phyloP scores from a whole-genome alignment of 2,113 vertebrate genomes.

The Peromyscus leucopus region DNA sequence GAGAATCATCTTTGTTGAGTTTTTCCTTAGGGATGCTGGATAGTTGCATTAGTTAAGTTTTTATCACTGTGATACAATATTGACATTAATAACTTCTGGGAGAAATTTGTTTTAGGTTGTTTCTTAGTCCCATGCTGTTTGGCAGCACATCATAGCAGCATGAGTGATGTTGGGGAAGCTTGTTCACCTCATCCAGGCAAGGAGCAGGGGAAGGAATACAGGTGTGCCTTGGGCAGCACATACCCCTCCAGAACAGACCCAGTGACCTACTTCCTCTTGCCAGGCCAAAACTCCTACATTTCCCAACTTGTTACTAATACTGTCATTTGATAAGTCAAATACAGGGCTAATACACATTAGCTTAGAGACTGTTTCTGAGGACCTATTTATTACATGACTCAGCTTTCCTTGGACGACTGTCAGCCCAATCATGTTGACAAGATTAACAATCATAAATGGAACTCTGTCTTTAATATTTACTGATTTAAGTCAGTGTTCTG shows the following conservation, averaged over 20 bases:
- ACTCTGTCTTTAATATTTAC: not conserved
- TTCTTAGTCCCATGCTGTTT: not conserved
- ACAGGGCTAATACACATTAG: not conserved
- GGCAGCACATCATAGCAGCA: not conserved
- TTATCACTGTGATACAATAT: not conserved
- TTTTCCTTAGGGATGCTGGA: not conserved
- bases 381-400: not conserved
- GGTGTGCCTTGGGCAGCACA: too few species aligned
- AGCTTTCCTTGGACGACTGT: not conserved
- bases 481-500: not conserved
- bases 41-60: not conserved
- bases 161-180: too few species aligned
- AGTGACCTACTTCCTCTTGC: not conserved
- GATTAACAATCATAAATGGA: not conserved
- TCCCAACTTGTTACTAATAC: not conserved
- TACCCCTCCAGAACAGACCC: rapidly evolving
- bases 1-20: not conserved
- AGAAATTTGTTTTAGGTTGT: not conserved
- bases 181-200: too few species aligned
- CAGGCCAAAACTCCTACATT: too few species aligned
- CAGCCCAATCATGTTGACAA: not conserved
- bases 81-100: not conserved
- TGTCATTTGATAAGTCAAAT: not conserved
- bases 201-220: not conserved
- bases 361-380: not conserved